Evolutionary conservation across 2,888 invertebrate genomes (phyloP).

Genomic region (Lasioglossum marginatum): DNA sequence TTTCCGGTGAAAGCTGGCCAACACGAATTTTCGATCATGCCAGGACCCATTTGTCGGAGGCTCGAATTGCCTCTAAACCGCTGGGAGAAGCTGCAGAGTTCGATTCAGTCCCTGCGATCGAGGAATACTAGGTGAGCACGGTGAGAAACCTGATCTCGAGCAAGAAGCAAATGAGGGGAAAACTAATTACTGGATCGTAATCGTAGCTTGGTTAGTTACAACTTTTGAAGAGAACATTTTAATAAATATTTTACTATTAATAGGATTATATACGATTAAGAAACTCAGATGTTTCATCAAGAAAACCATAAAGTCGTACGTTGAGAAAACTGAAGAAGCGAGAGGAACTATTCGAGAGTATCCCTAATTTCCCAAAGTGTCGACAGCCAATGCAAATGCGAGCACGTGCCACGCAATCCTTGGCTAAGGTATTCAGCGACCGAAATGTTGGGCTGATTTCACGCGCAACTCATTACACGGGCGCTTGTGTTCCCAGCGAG

Average conservation of each 20-base stretch:
- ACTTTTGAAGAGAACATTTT: no score
- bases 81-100: neutral
- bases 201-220: no score
- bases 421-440: conserved; percentile 17
- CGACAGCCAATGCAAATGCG: conserved; percentile 43
- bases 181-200: neutral
- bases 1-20: conserved; percentile 56
- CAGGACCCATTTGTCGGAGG: neutral
- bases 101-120: neutral
- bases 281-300: neutral
- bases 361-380: neutral
- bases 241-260: no score
- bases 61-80: neutral
- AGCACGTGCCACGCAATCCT: conserved; percentile 20
- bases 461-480: conserved; percentile 55
- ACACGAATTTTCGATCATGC: neutral
- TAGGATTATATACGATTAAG: no score
- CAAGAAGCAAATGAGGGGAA: neutral
- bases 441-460: conserved; percentile 48
- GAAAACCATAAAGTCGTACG: neutral
- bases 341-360: neutral
- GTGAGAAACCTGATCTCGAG: neutral
- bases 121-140: neutral
- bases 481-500: conserved; percentile 7
- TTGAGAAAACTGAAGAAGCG: neutral